Evolutionary conservation across 2,888 invertebrate species (phyloP).

Genomic region (Drosophila colorata): DNA sequence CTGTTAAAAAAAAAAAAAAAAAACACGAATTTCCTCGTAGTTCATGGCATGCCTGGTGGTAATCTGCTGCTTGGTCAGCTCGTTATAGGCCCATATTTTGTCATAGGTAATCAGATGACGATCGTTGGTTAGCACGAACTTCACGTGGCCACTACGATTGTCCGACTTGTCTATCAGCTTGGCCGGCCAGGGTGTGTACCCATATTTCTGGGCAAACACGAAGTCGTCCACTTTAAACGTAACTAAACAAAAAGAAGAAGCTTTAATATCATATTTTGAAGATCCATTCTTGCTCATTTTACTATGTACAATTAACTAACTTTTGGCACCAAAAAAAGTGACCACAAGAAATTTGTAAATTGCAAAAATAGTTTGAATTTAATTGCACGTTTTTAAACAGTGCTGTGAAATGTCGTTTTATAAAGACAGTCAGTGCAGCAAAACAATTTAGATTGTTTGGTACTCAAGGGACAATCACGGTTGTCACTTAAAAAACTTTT

Average conservation of each 20-base stretch:
- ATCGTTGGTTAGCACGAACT: constrained; percentile 35
- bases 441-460: neutral
- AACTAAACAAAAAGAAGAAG: constrained; percentile 8
- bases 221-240: constrained; percentile 3
- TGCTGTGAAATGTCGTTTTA: neutral
- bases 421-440: neutral
- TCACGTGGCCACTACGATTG: neutral
- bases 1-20: constrained; percentile 34
- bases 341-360: neutral
- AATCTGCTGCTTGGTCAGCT: constrained; percentile 19
- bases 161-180: constrained; percentile 5
- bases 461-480: too few relatives aligned
- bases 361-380: too few relatives aligned
- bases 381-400: too few relatives aligned
- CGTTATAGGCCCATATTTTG: constrained; percentile 42
- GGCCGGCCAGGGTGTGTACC: constrained; percentile 46
- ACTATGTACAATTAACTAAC: too few relatives aligned
- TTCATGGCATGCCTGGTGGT: constrained; percentile 8
- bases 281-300: neutral
- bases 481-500: too few relatives aligned
- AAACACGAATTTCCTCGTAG: too few relatives aligned
- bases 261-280: neutral
- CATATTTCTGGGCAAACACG: constrained; percentile 42
- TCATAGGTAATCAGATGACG: neutral
- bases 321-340: too few relatives aligned